Evolutionary conservation across 2,113 vertebrate genomes (phyloP).

Genomic region (Sisor rabdophorus): DNA sequence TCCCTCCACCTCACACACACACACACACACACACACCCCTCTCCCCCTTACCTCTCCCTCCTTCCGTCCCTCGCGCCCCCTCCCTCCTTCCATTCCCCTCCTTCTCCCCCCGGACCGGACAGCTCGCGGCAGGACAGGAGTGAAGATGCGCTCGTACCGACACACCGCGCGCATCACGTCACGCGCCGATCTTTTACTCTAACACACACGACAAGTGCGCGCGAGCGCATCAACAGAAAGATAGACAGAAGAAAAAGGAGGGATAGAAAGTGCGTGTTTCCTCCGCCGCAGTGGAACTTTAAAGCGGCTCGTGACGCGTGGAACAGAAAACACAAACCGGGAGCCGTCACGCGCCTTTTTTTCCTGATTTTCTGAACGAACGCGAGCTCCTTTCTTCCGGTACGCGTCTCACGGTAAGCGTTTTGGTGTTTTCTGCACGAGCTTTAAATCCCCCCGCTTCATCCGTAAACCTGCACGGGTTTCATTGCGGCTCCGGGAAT

Average conservation of each 20-base stretch:
- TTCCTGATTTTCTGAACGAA: neutral
- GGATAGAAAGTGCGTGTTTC: neutral
- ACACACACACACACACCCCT: neutral
- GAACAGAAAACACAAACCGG: neutral
- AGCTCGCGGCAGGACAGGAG: constrained; percentile 29
- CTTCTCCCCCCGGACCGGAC: constrained; percentile 46
- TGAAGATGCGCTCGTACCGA: constrained; percentile 26
- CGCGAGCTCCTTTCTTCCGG: neutral
- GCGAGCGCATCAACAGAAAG: neutral
- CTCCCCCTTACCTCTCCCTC: neutral
- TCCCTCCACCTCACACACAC: constrained; percentile 7
- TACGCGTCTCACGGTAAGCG: no score
- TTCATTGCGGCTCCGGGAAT: no score
- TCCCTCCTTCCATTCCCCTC: constrained; percentile 19
- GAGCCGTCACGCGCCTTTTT: neutral
- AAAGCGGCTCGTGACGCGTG: neutral
- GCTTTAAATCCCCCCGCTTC: no score
- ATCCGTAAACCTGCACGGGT: no score
- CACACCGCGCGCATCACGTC: constrained; percentile 30
- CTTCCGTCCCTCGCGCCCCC: neutral
- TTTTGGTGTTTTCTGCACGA: no score
- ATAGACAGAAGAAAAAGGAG: neutral
- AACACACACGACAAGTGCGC: neutral
- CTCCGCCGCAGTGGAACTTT: neutral
- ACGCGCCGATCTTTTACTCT: neutral